Conservation (phyloP, 2,888 invertebrate genomes). For the Penaeus monodon region DNA sequence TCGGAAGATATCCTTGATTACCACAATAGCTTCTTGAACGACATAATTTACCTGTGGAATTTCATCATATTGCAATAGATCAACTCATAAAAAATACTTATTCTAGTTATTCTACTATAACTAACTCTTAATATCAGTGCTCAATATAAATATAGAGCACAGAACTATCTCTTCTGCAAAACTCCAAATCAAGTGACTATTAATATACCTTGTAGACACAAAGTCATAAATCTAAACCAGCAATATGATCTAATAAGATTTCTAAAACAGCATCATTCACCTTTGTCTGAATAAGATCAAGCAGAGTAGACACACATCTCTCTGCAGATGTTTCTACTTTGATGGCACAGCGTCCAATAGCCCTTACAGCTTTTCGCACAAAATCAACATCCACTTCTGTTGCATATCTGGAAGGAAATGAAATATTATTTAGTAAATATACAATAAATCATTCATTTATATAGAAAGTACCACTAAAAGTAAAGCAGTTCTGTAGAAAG, state of each 20-base stretch:
- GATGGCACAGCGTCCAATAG: constrained; percentile 98
- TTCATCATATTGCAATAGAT: too few species aligned
- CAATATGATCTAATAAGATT: too few species aligned
- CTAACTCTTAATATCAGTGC: background rate
- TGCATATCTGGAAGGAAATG: constrained; percentile 77
- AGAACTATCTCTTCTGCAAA: background rate
- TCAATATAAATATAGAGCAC: background rate
- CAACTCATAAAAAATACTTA: background rate
- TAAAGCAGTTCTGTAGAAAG: too few species aligned
- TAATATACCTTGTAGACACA: too few species aligned
- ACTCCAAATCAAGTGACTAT: too few species aligned
- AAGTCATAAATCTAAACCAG: too few species aligned
- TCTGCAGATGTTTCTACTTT: constrained; percentile 98
- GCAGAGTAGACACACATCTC: constrained; percentile 94
- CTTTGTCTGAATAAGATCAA: constrained; percentile 99
- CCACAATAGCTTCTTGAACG: constrained; percentile 99
- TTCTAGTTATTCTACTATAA: background rate
- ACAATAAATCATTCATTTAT: background rate
- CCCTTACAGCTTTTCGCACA: constrained; percentile 97
- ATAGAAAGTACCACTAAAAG: too few species aligned
- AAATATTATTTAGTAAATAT: background rate
- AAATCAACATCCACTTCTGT: constrained; percentile 99
- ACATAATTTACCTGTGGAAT: constrained; percentile 86
- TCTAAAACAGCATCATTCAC: constrained; percentile 71
- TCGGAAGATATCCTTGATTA: constrained; percentile 96